These are phyloP conservation scores for Daboia siamensis DNA, from an alignment of 2,113 vertebrate species.

Conservation along the genomic window DNA sequence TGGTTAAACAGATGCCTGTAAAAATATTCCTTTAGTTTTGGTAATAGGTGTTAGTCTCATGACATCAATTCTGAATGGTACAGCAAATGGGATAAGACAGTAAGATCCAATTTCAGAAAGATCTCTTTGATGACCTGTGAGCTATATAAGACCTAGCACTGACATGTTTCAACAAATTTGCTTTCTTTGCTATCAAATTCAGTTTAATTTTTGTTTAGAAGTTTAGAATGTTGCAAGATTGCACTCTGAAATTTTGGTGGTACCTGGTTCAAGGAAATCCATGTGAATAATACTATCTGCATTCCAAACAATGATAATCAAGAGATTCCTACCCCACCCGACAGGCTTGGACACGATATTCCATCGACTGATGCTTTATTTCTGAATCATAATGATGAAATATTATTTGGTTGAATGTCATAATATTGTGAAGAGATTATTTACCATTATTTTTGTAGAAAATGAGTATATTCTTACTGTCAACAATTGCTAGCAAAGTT, in stretches of 20 bases:
- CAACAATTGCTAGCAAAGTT: not conserved
- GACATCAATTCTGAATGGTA: not conserved
- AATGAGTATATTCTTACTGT: not conserved
- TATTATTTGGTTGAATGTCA: not conserved
- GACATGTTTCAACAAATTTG: not conserved
- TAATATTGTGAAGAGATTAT: not conserved
- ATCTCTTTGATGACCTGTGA: not conserved
- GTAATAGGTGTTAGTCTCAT: not conserved
- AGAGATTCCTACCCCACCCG: not conserved
- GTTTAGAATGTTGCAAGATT: not conserved
- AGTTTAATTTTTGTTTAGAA: not conserved
- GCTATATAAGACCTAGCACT: not conserved
- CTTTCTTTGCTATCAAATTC: not conserved
- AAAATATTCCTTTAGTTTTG: not conserved
- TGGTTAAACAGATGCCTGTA: not conserved
- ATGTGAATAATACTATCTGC: not conserved
- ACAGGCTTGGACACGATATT: not conserved
- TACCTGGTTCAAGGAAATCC: not conserved
- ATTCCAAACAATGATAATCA: not conserved
- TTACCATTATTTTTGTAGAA: not conserved
- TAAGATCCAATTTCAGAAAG: not conserved
- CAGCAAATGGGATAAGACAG: not conserved
- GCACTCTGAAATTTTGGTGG: not conserved
- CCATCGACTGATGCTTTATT: not conserved
- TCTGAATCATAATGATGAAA: not conserved